Base-by-base conservation (phyloP, 2,888 invertebrate species). In the Aphodius sticticus region DNA sequence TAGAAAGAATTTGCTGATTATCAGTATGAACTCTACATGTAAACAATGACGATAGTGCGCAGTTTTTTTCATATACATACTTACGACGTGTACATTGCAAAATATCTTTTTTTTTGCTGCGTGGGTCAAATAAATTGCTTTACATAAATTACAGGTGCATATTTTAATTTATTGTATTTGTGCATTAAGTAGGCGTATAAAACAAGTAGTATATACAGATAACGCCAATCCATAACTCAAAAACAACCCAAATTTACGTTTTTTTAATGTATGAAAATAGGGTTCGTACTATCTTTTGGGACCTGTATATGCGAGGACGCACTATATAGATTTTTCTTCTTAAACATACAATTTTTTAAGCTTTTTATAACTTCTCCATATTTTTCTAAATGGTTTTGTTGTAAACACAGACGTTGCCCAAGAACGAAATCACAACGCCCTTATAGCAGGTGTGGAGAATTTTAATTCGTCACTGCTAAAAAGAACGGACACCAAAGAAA, bases 401-500 rank as follows among this genome's bases (percentile, higher is more conserved):
- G 16, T 77, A 53, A 70, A 69, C 85, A 35, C 91, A 94, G 94
- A 94, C 91, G 92, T 95, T 88, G 93, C 92, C 86, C 92, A 94
- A 90, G 95, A 95, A 90, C 92, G 92, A 88, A 94, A 93, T 87
- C 95, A 94, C 89, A 92, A 92, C 86, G 95, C 95, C 85, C 92
- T 97, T 84, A 93, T 95, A 86, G 93, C 94, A 85, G 94, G 93
- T 84, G 93, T 95, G 86, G 94, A 95, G 90, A 93, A 92, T 87
- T 97, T 97, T 91, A 93, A 95, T 90, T 88, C 94, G 82, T 92
- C 93, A 85, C 84, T 92, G 92, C 86, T 92, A 95, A 89, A 95
- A 94, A 90, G 94, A 88, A 95, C 95, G 77, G 93, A 95, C 87
- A 96, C 96, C 81, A 91, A 93, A 87, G 96, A 96, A 92, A 96